phyloP scores from a whole-genome alignment of 2,797 vertebrate genomes.

The Eulemur mongoz region DNA sequence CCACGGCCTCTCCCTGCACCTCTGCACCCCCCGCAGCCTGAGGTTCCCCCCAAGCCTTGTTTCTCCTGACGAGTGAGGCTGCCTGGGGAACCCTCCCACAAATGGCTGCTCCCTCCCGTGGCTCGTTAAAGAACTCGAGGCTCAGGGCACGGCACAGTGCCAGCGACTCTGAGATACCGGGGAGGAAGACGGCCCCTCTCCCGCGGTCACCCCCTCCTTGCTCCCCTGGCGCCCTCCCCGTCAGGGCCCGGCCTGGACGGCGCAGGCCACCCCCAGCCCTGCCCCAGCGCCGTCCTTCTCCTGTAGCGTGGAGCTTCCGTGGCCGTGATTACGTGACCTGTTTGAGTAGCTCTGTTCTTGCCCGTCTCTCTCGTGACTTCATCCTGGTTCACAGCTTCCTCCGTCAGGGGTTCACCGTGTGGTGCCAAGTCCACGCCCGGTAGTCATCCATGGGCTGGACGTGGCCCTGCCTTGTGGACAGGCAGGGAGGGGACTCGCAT shows the following conservation, averaged over 20 bases:
- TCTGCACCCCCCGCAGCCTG: background rate
- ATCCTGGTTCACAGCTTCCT: background rate
- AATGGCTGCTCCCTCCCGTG: accelerated
- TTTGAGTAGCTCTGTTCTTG: background rate
- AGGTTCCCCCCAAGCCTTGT: background rate
- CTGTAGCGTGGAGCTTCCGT: background rate
- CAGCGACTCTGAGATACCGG: background rate
- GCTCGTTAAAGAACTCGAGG: background rate
- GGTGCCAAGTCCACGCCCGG: accelerated
- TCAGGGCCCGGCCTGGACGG: background rate
- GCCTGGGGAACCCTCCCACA: accelerated
- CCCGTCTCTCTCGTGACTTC: background rate
- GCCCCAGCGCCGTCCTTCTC: background rate
- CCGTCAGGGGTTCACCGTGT: accelerated
- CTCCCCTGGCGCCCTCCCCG: accelerated
- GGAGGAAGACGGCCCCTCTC: accelerated
- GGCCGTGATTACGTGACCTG: background rate
- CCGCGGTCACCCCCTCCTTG: accelerated
- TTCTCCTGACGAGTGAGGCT: background rate
- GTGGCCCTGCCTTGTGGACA: accelerated
- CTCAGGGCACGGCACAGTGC: accelerated
- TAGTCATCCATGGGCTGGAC: accelerated
- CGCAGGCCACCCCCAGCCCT: too few species aligned
- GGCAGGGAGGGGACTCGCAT: accelerated
- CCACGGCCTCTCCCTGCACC: accelerated